These are phyloP conservation scores for Aporophyla nigra DNA, from an alignment of 2,888 invertebrate genomes.

Conservation along the genomic window DNA sequence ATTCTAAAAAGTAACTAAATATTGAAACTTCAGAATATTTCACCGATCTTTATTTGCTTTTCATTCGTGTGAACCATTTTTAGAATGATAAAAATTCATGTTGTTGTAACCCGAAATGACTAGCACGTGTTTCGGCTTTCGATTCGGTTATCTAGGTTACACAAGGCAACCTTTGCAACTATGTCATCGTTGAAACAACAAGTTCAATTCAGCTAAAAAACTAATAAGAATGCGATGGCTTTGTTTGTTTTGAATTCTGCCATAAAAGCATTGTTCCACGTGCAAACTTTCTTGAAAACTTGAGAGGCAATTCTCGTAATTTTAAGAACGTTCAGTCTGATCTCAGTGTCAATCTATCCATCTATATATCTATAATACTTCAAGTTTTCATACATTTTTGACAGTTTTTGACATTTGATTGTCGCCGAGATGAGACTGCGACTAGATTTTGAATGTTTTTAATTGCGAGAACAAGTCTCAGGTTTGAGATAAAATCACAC, in stretches of 20 bases:
- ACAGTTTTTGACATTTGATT: too few species aligned
- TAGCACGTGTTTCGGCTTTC: background rate
- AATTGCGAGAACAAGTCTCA: too few species aligned
- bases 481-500: background rate
- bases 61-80: background rate
- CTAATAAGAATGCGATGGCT: background rate
- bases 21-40: too few species aligned
- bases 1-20: too few species aligned
- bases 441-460: too few species aligned
- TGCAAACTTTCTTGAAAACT: background rate
- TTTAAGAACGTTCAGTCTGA: too few species aligned
- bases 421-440: too few species aligned
- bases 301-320: too few species aligned
- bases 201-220: background rate
- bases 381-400: too few species aligned
- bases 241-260: background rate
- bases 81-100: background rate
- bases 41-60: background rate
- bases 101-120: background rate
- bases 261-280: background rate
- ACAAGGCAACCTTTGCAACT: background rate
- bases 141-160: constrained; percentile 4
- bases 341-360: too few species aligned
- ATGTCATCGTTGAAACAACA: background rate
- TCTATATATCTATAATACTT: too few species aligned